Percentiles rank a stretch among this genome's conserved stretches.
Conservation (phyloP, 2,888 invertebrate species). For the Ephialtes manifestator region DNA sequence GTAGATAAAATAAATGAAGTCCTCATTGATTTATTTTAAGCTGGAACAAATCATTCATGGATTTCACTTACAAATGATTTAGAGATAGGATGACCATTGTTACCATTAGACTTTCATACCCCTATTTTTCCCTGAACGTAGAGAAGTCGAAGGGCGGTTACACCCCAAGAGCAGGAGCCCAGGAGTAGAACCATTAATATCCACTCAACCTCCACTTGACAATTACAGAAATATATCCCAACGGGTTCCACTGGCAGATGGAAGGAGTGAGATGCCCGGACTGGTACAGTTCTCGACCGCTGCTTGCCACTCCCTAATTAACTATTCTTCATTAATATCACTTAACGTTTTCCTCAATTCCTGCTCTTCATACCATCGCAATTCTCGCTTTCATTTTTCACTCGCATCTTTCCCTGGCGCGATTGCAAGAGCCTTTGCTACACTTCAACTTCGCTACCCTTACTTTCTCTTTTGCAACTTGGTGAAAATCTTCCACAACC, state of each 20-base stretch:
- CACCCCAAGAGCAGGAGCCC: conserved; percentile 24
- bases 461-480: conserved; percentile 13
- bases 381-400: conserved; percentile 70
- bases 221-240: conserved; percentile 78
- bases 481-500: background rate
- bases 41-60: background rate
- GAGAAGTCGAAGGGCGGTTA: conserved; percentile 42
- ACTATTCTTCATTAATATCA: conserved; percentile 80
- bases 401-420: conserved; percentile 20
- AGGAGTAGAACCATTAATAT: conserved; percentile 73
- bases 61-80: background rate
- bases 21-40: background rate
- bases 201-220: conserved; percentile 75
- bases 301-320: conserved; percentile 75
- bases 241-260: conserved; percentile 56
- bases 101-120: background rate
- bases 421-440: background rate
- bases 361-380: conserved; percentile 10
- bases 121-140: background rate
- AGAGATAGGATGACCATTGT: background rate
- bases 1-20: background rate
- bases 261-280: conserved; percentile 42
- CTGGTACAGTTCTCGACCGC: conserved; percentile 60
- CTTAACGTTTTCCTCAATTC: conserved; percentile 72
- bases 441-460: background rate